These are phyloP conservation scores for Trissolcus basalis DNA, from an alignment of 1,140 invertebrate genomes.

Conservation along the genomic window DNA sequence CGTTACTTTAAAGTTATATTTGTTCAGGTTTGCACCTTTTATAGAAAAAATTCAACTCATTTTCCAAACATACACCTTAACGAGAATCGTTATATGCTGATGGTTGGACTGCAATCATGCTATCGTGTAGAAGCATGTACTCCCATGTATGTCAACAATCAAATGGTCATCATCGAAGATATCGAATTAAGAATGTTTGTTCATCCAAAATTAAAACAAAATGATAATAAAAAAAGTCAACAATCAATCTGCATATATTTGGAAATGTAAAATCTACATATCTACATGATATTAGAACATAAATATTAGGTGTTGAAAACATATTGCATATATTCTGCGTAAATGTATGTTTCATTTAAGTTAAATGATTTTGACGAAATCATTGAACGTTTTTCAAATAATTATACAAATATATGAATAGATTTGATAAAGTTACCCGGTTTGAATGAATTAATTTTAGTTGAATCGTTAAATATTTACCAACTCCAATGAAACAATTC, in stretches of 20 bases:
- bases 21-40: too few species aligned
- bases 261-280: too few species aligned
- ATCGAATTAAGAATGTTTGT: conserved; percentile 48
- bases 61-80: conserved; percentile 12
- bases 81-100: conserved; percentile 31
- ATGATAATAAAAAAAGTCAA: conserved; percentile 42
- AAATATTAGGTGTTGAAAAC: too few species aligned
- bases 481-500: conserved; percentile 3
- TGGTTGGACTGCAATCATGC: conserved; percentile 42
- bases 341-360: too few species aligned
- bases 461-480: conserved; percentile 4
- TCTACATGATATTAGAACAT: too few species aligned
- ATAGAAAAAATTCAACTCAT: too few species aligned
- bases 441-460: conserved; percentile 4
- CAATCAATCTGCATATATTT: conserved; percentile 1
- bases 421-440: conserved; percentile 4
- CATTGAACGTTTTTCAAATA: background rate
- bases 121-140: conserved; percentile 49
- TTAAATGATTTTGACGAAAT: too few species aligned
- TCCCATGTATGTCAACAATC: conserved; percentile 53
- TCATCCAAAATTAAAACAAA: background rate
- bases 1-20: too few species aligned
- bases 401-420: background rate
- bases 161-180: conserved; percentile 48
- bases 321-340: too few species aligned